Evolutionary conservation across 2,888 invertebrate genomes (phyloP), one percentile per base, ranked within the genome.

Genomic region (Acronicta aceris): DNA sequence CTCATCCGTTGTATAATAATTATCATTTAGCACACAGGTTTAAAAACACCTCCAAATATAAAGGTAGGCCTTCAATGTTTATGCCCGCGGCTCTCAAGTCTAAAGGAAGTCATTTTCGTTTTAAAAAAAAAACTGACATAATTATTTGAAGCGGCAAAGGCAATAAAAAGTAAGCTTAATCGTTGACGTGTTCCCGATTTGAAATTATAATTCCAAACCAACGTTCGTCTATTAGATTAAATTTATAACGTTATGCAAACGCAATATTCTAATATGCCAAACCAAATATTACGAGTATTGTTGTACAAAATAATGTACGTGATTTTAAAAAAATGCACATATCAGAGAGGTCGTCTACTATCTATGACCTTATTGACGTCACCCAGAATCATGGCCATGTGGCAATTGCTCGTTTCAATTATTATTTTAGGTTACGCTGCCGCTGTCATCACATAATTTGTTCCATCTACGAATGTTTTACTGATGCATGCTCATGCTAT

Each of bases 291-390:
- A n/a, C n/a, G n/a, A n/a, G n/a, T n/a, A 30, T 42, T 30, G 13
- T 55, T 55, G 52, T 42, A 46, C n/a, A 16, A 38, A 56, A 48
- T 9, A n/a, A n/a, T n/a, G n/a, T n/a, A 48, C 17, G 38, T 15
- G 41, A 52, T 56, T 69, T 43, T 41, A 52, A 51, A 30, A 51
- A 72, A 61, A 54, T 16, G 17, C 16, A 12, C 55, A n/a, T 58
- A 71, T 74, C 54, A 64, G 56, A 53, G 66, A 77, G 73, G 71
- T 74, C 69, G 68, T 38, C 48, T 56, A 56, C 69, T 79, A 81
- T 80, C 78, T 65, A 63, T 60, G 78, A 77, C 82, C 81, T 82
- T 68, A 71, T 57, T 64, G 66, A 60, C 58, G 53, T 68, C 70
- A 63, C 40, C 38, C 53, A 41, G 59, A 74, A 79, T 79, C 79